Evolutionary conservation across 2,113 vertebrate genomes (phyloP).

Genomic region (Sakesphorus luctuosus): DNA sequence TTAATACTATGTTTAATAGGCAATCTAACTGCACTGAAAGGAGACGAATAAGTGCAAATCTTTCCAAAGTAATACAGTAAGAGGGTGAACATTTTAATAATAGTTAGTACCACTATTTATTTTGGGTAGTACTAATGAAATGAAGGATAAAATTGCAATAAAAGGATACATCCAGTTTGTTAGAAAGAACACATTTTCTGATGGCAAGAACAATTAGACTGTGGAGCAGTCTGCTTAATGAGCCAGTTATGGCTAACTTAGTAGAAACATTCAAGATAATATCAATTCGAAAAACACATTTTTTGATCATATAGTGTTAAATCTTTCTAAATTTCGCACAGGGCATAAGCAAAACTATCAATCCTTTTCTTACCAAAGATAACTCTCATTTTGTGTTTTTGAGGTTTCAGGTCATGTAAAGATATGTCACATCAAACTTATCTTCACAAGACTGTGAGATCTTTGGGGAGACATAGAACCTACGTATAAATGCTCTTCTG

Average conservation of each 20-base stretch:
- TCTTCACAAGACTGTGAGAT: not conserved
- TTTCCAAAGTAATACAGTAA: slow-evolving; percentile 5
- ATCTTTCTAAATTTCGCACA: not conserved
- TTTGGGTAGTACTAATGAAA: slow-evolving; percentile 12
- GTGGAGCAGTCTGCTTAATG: not conserved
- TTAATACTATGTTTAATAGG: slow-evolving; percentile 1
- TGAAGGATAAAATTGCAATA: not conserved
- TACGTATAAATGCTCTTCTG: not conserved
- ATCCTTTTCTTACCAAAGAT: not conserved
- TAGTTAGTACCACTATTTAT: slow-evolving; percentile 18
- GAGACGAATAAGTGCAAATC: not conserved
- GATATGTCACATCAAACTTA: not conserved
- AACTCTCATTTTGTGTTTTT: not conserved
- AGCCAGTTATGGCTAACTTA: not conserved
- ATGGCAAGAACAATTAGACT: not conserved
- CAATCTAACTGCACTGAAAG: not conserved
- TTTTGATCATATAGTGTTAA: not conserved
- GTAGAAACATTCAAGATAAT: not conserved
- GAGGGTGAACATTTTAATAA: not conserved
- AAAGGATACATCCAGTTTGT: not conserved
- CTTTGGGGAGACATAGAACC: not conserved
- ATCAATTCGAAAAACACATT: not conserved
- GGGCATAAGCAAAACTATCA: not conserved
- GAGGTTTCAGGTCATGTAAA: not conserved
- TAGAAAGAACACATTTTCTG: not conserved